Evolutionary conservation across 2,888 invertebrate species (phyloP), one percentile per base, ranked within the genome.

Genomic region (Epicampocera succincta): DNA sequence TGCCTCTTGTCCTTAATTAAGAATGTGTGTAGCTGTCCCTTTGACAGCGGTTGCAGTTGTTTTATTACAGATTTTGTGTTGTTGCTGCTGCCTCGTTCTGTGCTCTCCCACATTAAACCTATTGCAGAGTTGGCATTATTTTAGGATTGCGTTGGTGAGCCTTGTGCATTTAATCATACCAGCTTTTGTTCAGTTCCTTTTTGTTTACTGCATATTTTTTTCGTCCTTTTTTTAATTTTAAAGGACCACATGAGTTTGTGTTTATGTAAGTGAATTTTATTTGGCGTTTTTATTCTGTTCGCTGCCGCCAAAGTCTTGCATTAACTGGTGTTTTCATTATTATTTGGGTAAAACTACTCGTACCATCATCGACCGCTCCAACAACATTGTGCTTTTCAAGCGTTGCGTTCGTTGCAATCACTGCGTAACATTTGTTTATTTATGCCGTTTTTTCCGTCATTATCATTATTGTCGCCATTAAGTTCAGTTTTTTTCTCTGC

Each of bases 401-500:
- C 74, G 71, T 78, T 77, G 58, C 79, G 19, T 58, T 83, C 13
- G 42, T 68, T 54, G 60, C 79, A 29, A 52, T 83, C n/a, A 38
- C 61, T 54, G 58, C 21, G 44, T 71, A 21, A 42, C 21, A 56
- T 60, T 58, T 58, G 44, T 60, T 66, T 58, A 66, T 76, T 76
- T 66, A 68, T 71, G 65, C 58, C 68, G 46, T 81, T 73, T 77
- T 33, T 33, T 84, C 65, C 74, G 84, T 87, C 88, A 87, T 86
- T 85, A 87, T 87, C 87, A 87, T 88, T 89, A 89, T 87, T 85
- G 87, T 86, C 86, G 87, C 87, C 86, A 87, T 88, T 88, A 87
- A 86, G 85, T 88, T 85, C 85, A 71, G 79, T 81, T 66, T 68
- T 72, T 60, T 54, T n/a, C 17, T n/a, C 29, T 19, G 40, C 29